Base-by-base conservation (phyloP, 1,140 invertebrate species). In the Colletes latitarsis region DNA sequence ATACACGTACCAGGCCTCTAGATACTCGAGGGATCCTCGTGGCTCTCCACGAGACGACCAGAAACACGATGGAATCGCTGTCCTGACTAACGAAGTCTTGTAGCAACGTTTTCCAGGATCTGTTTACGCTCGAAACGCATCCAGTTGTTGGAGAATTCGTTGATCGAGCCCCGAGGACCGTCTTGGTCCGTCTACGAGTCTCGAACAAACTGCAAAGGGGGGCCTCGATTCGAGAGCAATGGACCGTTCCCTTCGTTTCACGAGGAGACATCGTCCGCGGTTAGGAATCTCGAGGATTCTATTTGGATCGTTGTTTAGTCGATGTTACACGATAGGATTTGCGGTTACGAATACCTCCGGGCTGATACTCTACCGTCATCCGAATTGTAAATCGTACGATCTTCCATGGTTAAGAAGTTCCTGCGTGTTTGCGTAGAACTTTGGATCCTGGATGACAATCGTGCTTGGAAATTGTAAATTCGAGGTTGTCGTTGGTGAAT, bases 51-150 rank as follows among this genome's bases (percentile, higher is more conserved):
- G n/a, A 73, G 49, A 71, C 77, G 72, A 67, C 53, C 6, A 10
- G 52, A 30, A 19, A 53, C 30, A 19, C 15, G 14, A 12, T 10
- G 43, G 6, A 17, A 49, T 21, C 30, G 15, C 72, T 55, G 57
- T 52, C 41, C 60, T 12, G 9, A 52, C 46, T 19, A 41, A 77
- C 74, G 63, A 76, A 46, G 55, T 41, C 41, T 41, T n/a, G 12
- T 39, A 41, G 39, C 15, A 15, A 55, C 14, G n/a, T 49, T 49
- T 55, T 72, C 58, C 57, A 17, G 30, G 14, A 63, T n/a, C 49
- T 79, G 70, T 79, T 79, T 79, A 52, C 77, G 10, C 60, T 21
- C 60, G 55, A 71, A 52, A 77, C 49, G 58, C 6, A 46, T 62
- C 68, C 39, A 39, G 55, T 57, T 17, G n/a, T 12, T 19, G 30